A percentile compares a stretch with the other conserved stretches of the same genome.
These are phyloP conservation scores for Drosophila nigricruria DNA, from an alignment of 2,888 invertebrate genomes.

Conservation along the genomic window DNA sequence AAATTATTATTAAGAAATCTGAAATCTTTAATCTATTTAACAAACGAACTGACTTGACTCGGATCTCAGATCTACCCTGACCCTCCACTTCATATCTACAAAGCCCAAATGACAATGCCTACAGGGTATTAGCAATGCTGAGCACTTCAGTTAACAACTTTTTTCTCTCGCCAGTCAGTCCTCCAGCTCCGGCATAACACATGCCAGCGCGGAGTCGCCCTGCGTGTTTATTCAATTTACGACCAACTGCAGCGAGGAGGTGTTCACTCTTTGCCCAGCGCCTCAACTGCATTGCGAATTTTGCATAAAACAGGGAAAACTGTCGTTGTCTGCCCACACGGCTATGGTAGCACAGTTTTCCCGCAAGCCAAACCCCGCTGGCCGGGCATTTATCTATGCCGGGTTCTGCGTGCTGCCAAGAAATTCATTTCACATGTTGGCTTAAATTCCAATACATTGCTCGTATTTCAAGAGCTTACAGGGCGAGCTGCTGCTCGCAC, in stretches of 20 bases:
- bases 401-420: slow-evolving; percentile 53
- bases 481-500: background rate
- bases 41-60: too few relatives aligned
- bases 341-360: background rate
- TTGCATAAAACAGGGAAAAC: slow-evolving; percentile 51
- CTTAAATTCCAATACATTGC: slow-evolving; percentile 61
- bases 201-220: slow-evolving; percentile 30
- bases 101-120: background rate
- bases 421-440: slow-evolving; percentile 55
- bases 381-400: slow-evolving; percentile 19
- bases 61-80: too few relatives aligned
- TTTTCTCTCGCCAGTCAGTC: slow-evolving; percentile 40
- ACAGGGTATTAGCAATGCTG: slow-evolving; percentile 7
- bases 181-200: slow-evolving; percentile 43
- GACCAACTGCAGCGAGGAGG: slow-evolving; percentile 55
- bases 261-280: slow-evolving; percentile 1
- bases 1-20: too few relatives aligned
- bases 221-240: slow-evolving; percentile 69
- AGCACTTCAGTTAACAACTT: slow-evolving; percentile 64
- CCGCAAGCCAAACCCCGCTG: background rate
- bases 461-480: slow-evolving; percentile 43
- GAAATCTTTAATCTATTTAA: too few relatives aligned
- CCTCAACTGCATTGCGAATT: slow-evolving; percentile 38
- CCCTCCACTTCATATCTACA: too few relatives aligned
- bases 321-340: slow-evolving; percentile 28